A percentile compares a stretch with the other conserved stretches of the same genome.
Evolutionary conservation across 2,113 vertebrate species (phyloP).

Genomic region (Melanocharis versteri): DNA sequence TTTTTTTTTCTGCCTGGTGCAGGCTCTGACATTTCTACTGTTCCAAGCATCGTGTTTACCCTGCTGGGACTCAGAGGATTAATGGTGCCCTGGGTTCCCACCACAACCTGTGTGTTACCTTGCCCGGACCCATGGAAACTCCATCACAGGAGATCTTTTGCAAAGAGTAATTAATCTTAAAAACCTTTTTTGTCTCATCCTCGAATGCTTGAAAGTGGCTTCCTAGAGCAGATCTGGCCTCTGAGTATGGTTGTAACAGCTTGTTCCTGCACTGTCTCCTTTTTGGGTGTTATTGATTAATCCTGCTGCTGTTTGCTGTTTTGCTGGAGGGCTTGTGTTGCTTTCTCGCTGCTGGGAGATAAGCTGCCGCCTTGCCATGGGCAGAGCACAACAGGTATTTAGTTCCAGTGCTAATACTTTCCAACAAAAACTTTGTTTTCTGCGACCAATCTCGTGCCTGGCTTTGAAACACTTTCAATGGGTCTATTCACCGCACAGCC

Average conservation of each 20-base stretch:
- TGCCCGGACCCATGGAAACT: not conserved
- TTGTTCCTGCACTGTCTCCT: not conserved
- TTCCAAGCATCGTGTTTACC: not conserved
- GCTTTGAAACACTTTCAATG: not conserved
- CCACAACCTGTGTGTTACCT: not conserved
- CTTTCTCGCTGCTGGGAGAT: not conserved
- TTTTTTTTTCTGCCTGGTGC: not conserved
- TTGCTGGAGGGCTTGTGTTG: not conserved
- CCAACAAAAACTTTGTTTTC: conserved; percentile 32
- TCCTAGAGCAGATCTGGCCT: not conserved
- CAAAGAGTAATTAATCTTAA: not conserved
- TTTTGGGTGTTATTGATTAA: not conserved
- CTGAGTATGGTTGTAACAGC: not conserved
- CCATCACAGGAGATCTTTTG: not conserved
- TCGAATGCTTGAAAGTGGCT: not conserved
- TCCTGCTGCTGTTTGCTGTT: not conserved
- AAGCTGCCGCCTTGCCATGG: not conserved
- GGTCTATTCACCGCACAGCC: not conserved
- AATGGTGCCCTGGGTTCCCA: not conserved
- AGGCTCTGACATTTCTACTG: not conserved
- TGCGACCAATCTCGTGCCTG: not conserved
- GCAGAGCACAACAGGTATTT: conserved; percentile 31
- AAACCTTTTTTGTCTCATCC: not conserved
- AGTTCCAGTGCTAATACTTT: not conserved
- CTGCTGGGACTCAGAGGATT: not conserved